Base-by-base conservation (phyloP, 2,888 invertebrate genomes). In the Uropetala carovei region DNA sequence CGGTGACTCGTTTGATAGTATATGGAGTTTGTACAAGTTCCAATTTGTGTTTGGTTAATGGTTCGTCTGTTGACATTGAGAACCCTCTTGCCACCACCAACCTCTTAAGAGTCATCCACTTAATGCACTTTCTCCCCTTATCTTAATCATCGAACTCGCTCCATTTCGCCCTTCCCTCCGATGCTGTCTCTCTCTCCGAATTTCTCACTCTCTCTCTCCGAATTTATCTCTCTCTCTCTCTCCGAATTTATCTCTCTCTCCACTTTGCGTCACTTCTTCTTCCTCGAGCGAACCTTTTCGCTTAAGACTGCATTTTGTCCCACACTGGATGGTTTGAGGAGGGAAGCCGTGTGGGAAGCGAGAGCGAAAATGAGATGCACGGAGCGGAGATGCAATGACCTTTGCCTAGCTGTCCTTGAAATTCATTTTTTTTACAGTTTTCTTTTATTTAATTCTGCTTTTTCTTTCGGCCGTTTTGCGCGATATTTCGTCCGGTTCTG, bases 311-410 rank as follows among this genome's bases (percentile, higher is more conserved):
- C n/a, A 18, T 68, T 68, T 68, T 68, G 68, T 18, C n/a, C 18
- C n/a, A 18, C 18, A 27, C 75, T 27, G 75, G 22, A 75, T 27
- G 18, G 4, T 22, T 22, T 27, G 75, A 75, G n/a, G n/a, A n/a
- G 68, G 68, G 68, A 16, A 27, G 75, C 11, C 75, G 75, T 75
- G 75, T 75, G 75, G 75, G 75, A 75, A 27, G 75, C 68, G 22
- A 68, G 68, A 68, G 75, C 14, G 22, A 27, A 75, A 75, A 75
- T 75, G 75, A 75, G 75, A 75, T 75, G 75, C 75, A 75, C 4
- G 75, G 22, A 22, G 75, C 22, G 75, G 75, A 27, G 75, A 75
- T 75, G 75, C 27, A 75, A 75, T 75, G 75, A 75, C 75, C 75
- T 27, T 11, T n/a, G 18, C 64, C 64, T 16, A 16, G 64, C 75